Evolutionary conservation across 2,797 vertebrate species (phyloP).

Genomic region (Yasuhikotakia modesta): DNA sequence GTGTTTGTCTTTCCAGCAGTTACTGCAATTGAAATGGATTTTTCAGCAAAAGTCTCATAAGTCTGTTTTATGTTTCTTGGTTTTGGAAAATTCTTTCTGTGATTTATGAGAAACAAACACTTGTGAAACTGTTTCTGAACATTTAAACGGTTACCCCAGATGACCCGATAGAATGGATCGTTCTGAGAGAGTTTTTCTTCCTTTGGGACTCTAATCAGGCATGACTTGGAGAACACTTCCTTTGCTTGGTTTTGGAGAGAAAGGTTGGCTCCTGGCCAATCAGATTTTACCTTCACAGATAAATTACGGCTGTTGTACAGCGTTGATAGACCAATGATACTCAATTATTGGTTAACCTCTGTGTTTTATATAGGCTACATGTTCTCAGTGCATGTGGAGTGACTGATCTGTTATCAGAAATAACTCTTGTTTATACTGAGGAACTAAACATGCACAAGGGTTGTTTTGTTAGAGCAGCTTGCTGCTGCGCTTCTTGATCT

Average conservation of each 20-base stretch:
- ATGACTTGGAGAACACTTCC: constrained; percentile 18
- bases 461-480: constrained; percentile 5
- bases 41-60: background rate
- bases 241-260: background rate
- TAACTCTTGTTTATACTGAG: background rate
- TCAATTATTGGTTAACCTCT: background rate
- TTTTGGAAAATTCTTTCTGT: background rate
- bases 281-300: background rate
- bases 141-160: background rate
- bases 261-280: background rate
- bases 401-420: background rate
- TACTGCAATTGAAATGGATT: background rate
- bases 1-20: background rate
- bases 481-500: background rate
- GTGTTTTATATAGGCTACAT: background rate
- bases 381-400: background rate
- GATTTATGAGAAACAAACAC: background rate
- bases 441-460: background rate
- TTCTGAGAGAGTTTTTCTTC: constrained; percentile 23
- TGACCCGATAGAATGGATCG: constrained; percentile 2
- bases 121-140: background rate
- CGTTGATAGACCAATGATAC: background rate
- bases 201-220: constrained; percentile 5
- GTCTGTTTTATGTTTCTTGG: background rate
- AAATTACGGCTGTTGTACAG: background rate